Evolutionary conservation across 1,140 invertebrate species (phyloP), one percentile per base, ranked within the genome.

Genomic region (Ceratosolen fusciceps): DNA sequence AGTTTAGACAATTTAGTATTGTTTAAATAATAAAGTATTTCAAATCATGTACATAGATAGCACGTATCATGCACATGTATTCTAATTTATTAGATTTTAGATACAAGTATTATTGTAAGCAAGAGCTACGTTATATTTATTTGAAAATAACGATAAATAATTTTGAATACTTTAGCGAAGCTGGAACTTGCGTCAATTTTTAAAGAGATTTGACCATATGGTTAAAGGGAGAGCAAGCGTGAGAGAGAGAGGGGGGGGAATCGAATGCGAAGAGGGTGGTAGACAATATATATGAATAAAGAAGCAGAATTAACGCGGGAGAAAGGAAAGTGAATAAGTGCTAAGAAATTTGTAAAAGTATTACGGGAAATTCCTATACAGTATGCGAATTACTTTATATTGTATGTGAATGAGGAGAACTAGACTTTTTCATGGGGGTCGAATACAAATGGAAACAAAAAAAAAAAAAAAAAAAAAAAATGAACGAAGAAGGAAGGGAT

Each of bases 401-500:
- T n/a, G n/a, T n/a, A n/a, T n/a, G 56, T 73, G 34, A 65, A n/a
- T n/a, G 31, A 52, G 70, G 26, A 49, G 19, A 52, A 65, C 75
- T 74, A 49, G 54, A 56, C 7, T 19, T 29, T 54, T 56, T 29
- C 34, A 62, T 39, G 56, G 29, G 43, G 24, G 21, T 70, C 31
- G 43, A 37, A 58, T 24, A 60, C n/a, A 60, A 43, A 58, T 21
- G 67, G 54, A 72, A 62, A 39, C 62, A 47, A 31, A 67, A 78
- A 79, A 76, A 79, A 26, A 47, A 56, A 60, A 72, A 73, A 70
- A 71, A 79, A 83, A 83, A 81, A n/a, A 79, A 76, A 79, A 26
- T 54, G 60, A 60, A 72, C 75, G 70, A 71, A 79, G 83, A 83
- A 81, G 80, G 82, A 81, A 76, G 82, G 82, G 83, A 80, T 84